Evolutionary conservation across 2,113 vertebrate genomes (phyloP), one percentile per base, ranked within the genome.

Genomic region (Apus apus): DNA sequence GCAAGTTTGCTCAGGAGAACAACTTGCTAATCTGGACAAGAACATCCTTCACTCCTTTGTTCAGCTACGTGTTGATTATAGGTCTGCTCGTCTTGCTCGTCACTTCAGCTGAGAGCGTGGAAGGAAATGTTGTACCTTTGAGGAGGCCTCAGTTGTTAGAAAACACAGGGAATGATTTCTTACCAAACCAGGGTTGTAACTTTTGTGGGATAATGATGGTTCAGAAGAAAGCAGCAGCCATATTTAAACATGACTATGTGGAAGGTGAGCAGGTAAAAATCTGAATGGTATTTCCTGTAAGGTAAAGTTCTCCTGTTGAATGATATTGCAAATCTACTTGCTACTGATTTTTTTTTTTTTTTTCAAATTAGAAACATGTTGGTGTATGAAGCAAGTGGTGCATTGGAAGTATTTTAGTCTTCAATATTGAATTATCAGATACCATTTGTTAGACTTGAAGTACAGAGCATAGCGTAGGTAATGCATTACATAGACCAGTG

Each of bases 31-130:
- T 95, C 98, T 99, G 98, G 99, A 99, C 98, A 98, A 99, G 95
- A 99, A 99, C 98, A 99, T 99, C 90, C 98, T 99, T 89, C 99
- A 99, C 89, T 99, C 99, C 97, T 99, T 99, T 54, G 99, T 99
- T 95, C 99, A 99, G 98, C 99, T 99, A 60, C 97, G 99, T 93
- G 99, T 98, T 40, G 99, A 99, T 98, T 99, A 99, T 98, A 98
- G 99, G 94, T 98, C 99, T 79, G 97, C 99, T 79, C 98, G 99
- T 96, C 99, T 99, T 64, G 99, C 98, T 90, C 99, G 99, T 87
- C 99, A 99, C 97, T 99, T 99, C 98, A 99, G 99, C 98, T 99
- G 98, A 98, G 86, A 96, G 91, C 48, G 26, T 30, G 60, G 83
- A 84, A 84, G 79, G 76, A 89, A 67, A 53, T 25, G 21, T 40